Percentiles rank a stretch among this genome's conserved stretches.
phyloP scores from a whole-genome alignment of 2,113 vertebrate species.

The Clarias macrocephalus region DNA sequence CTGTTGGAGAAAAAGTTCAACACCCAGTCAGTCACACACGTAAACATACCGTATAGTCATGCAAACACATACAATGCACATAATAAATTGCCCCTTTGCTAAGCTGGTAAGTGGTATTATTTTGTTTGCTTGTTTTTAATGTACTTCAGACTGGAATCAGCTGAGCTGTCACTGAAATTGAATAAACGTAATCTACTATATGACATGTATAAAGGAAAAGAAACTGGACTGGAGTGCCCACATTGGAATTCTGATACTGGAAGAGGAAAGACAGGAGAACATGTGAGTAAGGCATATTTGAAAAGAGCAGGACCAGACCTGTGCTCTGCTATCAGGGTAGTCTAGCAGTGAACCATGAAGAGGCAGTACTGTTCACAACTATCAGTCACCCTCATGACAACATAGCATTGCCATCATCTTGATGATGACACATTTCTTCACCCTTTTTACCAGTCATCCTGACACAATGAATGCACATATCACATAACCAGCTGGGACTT shows the following conservation, averaged over 20 bases:
- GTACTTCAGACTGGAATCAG: background rate
- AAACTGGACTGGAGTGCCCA: background rate
- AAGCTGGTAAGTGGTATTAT: background rate
- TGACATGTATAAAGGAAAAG: background rate
- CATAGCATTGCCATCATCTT: slow-evolving; percentile 46
- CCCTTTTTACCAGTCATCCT: slow-evolving; percentile 13
- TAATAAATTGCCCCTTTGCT: background rate
- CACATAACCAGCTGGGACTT: slow-evolving; percentile 17
- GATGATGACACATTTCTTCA: slow-evolving; percentile 47
- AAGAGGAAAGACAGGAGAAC: slow-evolving; percentile 37
- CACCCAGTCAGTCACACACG: slow-evolving; percentile 28
- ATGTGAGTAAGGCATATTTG: slow-evolving; percentile 40
- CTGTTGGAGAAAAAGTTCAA: slow-evolving; percentile 64
- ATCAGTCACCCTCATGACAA: slow-evolving; percentile 53
- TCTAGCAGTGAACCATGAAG: slow-evolving; percentile 53
- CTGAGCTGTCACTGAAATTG: background rate
- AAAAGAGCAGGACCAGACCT: slow-evolving; percentile 53
- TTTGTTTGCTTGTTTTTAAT: background rate
- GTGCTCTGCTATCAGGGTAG: slow-evolving; percentile 41
- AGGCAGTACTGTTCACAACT: slow-evolving; percentile 49
- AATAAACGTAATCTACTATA: background rate
- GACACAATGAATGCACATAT: slow-evolving; percentile 3
- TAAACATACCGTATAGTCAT: slow-evolving; percentile 12
- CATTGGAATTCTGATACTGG: slow-evolving; percentile 31
- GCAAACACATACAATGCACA: background rate